Conservation (phyloP, 1,140 invertebrate genomes). For the Limonius californicus region DNA sequence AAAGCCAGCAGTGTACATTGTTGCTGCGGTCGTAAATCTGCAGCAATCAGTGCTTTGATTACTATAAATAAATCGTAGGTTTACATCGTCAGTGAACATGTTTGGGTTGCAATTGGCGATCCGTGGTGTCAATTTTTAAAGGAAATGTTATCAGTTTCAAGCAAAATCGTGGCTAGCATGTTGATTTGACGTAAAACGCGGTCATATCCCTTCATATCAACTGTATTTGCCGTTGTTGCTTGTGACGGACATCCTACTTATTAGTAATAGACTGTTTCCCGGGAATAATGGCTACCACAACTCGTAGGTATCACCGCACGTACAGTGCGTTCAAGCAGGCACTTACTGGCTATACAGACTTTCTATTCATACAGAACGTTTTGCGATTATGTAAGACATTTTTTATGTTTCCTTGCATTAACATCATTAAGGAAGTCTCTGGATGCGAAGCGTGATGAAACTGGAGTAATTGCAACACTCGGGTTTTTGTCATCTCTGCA, state of each 20-base stretch:
- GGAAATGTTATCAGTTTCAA: constrained; percentile 6
- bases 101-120: constrained; percentile 1
- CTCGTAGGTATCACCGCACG: constrained; percentile 14
- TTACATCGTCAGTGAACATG: not conserved
- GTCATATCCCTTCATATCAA: constrained; percentile 18
- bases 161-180: constrained; percentile 13
- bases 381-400: not conserved
- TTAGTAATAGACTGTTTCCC: constrained; percentile 21
- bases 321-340: not conserved
- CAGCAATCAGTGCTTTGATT: too few species aligned
- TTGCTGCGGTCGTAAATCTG: too few species aligned
- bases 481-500: too few species aligned
- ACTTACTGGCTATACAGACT: not conserved
- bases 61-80: too few species aligned
- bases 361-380: not conserved
- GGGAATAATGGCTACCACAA: constrained; percentile 16
- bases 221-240: constrained; percentile 12
- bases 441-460: too few species aligned
- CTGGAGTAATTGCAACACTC: too few species aligned
- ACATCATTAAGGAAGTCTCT: too few species aligned
- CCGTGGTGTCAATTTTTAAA: not conserved
- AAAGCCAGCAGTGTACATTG: too few species aligned
- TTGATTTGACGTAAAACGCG: constrained; percentile 13
- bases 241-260: constrained; percentile 18
- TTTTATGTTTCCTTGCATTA: too few species aligned